phyloP scores from a whole-genome alignment of 2,888 invertebrate species.

The Phortica magna region DNA sequence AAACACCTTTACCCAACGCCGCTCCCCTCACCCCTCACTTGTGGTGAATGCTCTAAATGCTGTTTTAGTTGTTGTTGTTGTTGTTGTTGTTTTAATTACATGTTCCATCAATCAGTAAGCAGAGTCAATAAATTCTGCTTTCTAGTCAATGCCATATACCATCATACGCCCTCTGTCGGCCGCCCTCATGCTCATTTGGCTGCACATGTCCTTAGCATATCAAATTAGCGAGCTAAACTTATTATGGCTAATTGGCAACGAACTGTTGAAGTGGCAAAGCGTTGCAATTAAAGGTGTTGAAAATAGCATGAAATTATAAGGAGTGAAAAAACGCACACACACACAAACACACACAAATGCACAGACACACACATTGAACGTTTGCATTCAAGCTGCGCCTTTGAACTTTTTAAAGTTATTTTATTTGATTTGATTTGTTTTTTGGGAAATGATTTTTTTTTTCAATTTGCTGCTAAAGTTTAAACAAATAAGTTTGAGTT shows the following conservation, averaged over 20 bases:
- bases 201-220: conserved; percentile 8
- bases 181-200: not conserved
- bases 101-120: conserved; percentile 27
- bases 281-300: conserved; percentile 34
- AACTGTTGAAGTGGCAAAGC: not conserved
- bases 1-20: too few species aligned
- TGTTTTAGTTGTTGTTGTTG: not conserved
- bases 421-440: not conserved
- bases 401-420: conserved; percentile 54
- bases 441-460: not conserved
- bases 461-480: not conserved
- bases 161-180: not conserved
- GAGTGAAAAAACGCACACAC: not conserved
- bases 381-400: conserved; percentile 64
- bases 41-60: too few species aligned
- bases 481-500: not conserved
- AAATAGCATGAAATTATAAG: conserved; percentile 7
- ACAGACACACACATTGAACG: not conserved
- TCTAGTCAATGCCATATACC: not conserved
- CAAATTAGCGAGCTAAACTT: conserved; percentile 28
- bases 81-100: conserved; percentile 20
- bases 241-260: conserved; percentile 22
- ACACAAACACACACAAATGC: too few species aligned
- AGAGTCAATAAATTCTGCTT: not conserved
- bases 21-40: too few species aligned